These are phyloP conservation scores for Anolis carolinensis DNA, from an alignment of 2,113 vertebrate species.

Conservation along the genomic window DNA sequence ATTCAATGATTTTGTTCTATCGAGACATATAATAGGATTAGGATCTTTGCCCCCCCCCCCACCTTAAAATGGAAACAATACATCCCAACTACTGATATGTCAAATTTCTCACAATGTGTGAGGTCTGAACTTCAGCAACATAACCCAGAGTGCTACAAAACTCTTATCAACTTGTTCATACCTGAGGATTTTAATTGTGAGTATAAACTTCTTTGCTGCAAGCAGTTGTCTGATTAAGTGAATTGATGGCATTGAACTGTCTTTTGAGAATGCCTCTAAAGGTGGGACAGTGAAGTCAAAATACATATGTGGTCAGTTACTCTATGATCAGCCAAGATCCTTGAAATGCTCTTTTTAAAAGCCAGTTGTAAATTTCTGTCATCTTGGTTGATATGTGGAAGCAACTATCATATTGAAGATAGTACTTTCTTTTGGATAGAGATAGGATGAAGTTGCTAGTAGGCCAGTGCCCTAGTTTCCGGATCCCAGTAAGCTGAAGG, in stretches of 20 bases:
- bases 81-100: neutral
- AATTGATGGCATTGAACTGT: neutral
- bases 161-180: neutral
- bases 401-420: neutral
- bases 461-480: no score
- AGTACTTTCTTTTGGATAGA: neutral
- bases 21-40: no score
- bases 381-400: neutral
- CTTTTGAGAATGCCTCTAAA: slow-evolving; percentile 1
- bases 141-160: neutral
- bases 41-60: no score
- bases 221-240: neutral
- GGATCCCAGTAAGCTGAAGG: no score
- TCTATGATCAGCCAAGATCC: neutral
- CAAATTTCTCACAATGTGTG: neutral
- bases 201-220: neutral
- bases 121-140: neutral
- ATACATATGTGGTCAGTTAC: neutral
- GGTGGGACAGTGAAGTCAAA: neutral
- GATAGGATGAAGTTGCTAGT: no score
- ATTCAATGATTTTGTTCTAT: no score
- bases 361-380: neutral
- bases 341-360: neutral
- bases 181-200: neutral
- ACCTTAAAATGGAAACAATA: no score